Percentiles rank a stretch among this genome's conserved stretches.
phyloP scores from a whole-genome alignment of 2,797 vertebrate species.

The Sebastes glaucus region DNA sequence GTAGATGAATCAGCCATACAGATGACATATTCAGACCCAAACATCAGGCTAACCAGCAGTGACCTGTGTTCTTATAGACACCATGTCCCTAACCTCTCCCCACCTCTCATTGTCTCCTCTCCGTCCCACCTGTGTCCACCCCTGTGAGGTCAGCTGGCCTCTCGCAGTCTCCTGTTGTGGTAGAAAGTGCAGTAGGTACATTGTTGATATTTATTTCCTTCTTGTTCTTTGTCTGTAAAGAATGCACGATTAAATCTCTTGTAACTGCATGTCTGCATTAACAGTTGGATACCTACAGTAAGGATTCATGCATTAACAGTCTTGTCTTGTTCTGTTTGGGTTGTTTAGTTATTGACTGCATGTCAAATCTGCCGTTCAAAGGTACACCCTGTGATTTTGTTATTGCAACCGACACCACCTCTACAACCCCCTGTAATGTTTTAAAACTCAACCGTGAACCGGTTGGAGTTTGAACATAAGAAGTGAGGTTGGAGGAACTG shows the following conservation, averaged over 20 bases:
- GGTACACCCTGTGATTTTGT: background rate
- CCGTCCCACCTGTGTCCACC: slow-evolving; percentile 8
- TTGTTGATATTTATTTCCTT: slow-evolving; percentile 1
- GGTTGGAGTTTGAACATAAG: background rate
- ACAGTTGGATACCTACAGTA: background rate
- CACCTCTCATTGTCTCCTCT: slow-evolving; percentile 41
- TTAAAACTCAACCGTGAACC: no score
- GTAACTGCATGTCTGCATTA: slow-evolving; percentile 22
- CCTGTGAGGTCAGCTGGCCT: slow-evolving; percentile 63
- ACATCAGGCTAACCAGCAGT: background rate
- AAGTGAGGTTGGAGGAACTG: background rate
- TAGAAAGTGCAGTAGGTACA: slow-evolving; percentile 56
- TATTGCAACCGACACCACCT: background rate
- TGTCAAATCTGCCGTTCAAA: background rate
- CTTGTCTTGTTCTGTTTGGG: background rate
- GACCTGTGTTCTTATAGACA: slow-evolving; percentile 18
- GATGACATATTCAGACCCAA: background rate
- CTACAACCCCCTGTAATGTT: background rate
- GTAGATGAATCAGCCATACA: background rate
- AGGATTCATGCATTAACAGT: background rate
- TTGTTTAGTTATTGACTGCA: background rate
- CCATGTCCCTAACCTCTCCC: slow-evolving; percentile 20
- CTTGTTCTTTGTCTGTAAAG: background rate
- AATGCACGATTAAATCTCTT: background rate
- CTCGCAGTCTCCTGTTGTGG: slow-evolving; percentile 30